phyloP scores from a whole-genome alignment of 2,797 vertebrate genomes.

The Acrocephalus scirpaceus region DNA sequence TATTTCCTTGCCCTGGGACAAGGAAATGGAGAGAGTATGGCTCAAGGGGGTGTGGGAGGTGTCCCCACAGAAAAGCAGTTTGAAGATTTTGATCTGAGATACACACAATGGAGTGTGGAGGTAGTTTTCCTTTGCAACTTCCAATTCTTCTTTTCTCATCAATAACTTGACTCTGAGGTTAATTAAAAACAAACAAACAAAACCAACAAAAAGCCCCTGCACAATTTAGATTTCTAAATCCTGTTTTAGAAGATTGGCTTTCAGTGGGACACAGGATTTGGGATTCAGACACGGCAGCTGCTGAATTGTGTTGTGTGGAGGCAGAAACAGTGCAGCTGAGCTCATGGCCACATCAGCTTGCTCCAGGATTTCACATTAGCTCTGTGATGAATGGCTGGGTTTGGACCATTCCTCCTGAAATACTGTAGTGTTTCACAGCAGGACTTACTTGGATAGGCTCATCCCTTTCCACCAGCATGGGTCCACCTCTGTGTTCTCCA shows the following conservation, averaged over 20 bases:
- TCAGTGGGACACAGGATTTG: not conserved
- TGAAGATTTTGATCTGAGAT: not conserved
- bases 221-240: not conserved
- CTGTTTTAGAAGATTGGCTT: not conserved
- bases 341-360: not conserved
- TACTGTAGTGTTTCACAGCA: not conserved
- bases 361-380: not conserved
- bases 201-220: not conserved
- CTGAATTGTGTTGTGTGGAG: not conserved
- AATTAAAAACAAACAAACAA: not conserved
- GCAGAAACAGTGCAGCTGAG: not conserved
- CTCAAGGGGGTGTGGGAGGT: not conserved
- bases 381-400: not conserved
- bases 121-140: not conserved
- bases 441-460: not conserved
- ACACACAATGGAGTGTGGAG: fast-evolving
- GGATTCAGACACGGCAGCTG: not conserved
- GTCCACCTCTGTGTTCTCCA: not conserved
- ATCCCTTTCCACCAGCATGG: not conserved
- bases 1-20: not conserved
- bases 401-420: not conserved
- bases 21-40: not conserved
- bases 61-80: not conserved
- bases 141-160: not conserved
- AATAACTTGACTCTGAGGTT: not conserved